phyloP scores from a whole-genome alignment of 2,888 invertebrate species.

The Latheticus oryzae region DNA sequence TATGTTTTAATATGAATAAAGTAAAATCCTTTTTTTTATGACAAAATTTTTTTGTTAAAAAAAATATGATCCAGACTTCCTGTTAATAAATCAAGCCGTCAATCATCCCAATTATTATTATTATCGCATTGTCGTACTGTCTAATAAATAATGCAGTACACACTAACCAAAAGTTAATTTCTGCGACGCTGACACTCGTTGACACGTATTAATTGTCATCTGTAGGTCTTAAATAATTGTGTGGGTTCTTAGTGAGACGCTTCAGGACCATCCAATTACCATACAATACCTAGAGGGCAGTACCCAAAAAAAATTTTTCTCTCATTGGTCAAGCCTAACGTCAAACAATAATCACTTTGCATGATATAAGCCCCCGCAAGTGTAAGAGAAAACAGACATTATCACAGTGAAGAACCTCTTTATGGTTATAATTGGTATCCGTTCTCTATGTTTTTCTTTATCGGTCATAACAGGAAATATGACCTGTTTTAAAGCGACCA shows the following conservation, averaged over 20 bases:
- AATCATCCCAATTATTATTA: conserved; percentile 39
- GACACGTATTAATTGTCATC: conserved; percentile 37
- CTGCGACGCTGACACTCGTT: conserved; percentile 32
- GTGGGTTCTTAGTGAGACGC: conserved; percentile 25
- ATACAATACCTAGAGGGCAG: conserved; percentile 45
- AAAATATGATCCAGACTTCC: conserved; percentile 21
- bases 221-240: conserved; percentile 36
- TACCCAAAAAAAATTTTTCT: conserved; percentile 32
- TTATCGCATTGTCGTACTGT: conserved; percentile 29
- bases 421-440: conserved; percentile 46
- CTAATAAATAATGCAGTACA: conserved; percentile 40
- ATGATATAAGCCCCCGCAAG: conserved; percentile 17
- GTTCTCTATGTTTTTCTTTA: conserved; percentile 43
- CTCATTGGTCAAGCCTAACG: conserved; percentile 20
- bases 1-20: neutral
- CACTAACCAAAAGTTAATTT: conserved; percentile 35
- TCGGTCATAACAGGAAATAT: conserved; percentile 48
- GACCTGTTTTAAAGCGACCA: conserved; percentile 42
- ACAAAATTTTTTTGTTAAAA: too few species aligned
- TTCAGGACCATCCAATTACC: conserved; percentile 44
- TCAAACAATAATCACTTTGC: conserved; percentile 11
- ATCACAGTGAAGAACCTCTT: conserved; percentile 40
- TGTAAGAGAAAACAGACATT: conserved; percentile 1
- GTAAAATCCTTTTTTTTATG: too few species aligned
- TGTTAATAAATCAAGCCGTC: conserved; percentile 36